A percentile compares a stretch with the other conserved stretches of the same genome.
Conservation (phyloP, 1,140 invertebrate genomes). For the Hyphantria cunea region DNA sequence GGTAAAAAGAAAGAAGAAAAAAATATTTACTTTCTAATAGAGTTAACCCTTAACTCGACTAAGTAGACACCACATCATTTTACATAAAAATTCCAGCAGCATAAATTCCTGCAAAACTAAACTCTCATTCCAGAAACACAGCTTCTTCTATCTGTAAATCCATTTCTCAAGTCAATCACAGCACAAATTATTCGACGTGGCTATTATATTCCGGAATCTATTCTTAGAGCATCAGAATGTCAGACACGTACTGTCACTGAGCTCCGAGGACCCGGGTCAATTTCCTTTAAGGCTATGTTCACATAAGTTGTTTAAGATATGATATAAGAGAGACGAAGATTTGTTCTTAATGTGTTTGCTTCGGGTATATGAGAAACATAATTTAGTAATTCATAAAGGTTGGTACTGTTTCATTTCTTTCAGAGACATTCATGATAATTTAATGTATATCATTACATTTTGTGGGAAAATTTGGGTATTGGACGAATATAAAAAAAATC, state of each 20-base stretch:
- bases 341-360: not conserved
- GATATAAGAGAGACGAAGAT: not conserved
- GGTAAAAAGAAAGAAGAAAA: too few species aligned
- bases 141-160: not conserved
- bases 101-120: not conserved
- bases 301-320: conserved; percentile 5
- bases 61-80: too few species aligned
- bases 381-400: too few species aligned
- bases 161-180: conserved; percentile 33
- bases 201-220: conserved; percentile 33
- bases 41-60: too few species aligned
- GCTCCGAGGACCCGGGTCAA: conserved; percentile 26
- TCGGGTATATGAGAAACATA: not conserved
- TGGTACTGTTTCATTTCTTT: too few species aligned
- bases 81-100: not conserved
- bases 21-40: too few species aligned
- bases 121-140: not conserved
- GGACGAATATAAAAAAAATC: too few species aligned
- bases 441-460: too few species aligned
- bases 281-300: conserved; percentile 26
- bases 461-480: too few species aligned
- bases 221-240: conserved; percentile 42
- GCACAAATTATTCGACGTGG: conserved; percentile 34
- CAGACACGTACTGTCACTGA: conserved; percentile 41
- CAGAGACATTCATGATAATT: too few species aligned